These are phyloP conservation scores for Zeus faber DNA, from an alignment of 2,113 vertebrate genomes.

Conservation along the genomic window DNA sequence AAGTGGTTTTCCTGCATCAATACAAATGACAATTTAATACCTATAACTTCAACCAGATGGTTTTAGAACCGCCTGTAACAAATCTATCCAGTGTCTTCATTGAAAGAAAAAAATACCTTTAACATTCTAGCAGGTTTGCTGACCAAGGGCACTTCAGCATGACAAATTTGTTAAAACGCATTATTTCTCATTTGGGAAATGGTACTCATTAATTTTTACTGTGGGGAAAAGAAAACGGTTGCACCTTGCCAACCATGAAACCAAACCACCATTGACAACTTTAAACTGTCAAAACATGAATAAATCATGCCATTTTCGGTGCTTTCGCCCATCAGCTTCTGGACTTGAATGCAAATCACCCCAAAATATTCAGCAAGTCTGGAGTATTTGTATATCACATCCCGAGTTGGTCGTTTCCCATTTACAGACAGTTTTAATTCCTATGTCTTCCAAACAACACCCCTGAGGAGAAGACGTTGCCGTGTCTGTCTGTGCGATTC, in stretches of 20 bases:
- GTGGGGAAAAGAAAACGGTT: neutral
- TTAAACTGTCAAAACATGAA: neutral
- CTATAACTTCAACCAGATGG: no score
- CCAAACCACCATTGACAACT: neutral
- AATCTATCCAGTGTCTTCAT: no score
- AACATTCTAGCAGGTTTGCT: no score
- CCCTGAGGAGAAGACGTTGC: neutral
- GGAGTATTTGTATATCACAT: slow-evolving; percentile 2
- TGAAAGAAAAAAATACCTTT: no score
- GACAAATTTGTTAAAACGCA: no score
- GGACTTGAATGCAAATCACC: neutral
- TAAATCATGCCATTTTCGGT: neutral
- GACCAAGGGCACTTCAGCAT: neutral
- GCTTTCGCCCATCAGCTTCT: neutral
- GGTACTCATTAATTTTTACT: neutral
- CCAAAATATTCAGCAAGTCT: no score
- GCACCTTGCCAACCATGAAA: neutral
- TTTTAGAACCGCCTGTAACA: no score
- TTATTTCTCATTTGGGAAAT: neutral
- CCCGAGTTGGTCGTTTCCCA: neutral
- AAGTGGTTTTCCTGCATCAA: no score
- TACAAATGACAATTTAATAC: no score
- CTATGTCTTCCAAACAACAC: neutral
- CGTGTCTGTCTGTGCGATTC: no score
- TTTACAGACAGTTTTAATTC: neutral